A percentile compares a stretch with the other conserved stretches of the same genome.
These are phyloP conservation scores for Athene noctua DNA, from an alignment of 2,113 vertebrate genomes.

Conservation along the genomic window DNA sequence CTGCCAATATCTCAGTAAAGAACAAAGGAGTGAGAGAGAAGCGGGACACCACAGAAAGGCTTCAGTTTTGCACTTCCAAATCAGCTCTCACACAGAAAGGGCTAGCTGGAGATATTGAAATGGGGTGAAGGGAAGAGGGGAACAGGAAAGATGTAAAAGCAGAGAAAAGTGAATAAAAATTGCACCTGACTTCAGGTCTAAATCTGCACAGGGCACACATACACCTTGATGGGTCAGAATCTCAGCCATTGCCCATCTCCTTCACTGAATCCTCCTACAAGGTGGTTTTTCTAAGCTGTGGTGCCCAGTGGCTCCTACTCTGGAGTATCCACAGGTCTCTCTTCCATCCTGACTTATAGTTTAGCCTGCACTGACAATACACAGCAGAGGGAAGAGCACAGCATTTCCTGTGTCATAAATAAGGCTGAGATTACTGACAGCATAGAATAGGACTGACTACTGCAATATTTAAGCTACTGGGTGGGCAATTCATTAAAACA, in stretches of 20 bases:
- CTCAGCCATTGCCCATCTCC: neutral
- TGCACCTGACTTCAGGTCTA: neutral
- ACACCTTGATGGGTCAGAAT: neutral
- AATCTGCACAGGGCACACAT: neutral
- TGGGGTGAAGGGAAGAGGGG: neutral
- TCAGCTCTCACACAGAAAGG: neutral
- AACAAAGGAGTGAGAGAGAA: neutral
- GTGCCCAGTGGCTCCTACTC: neutral
- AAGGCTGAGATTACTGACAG: constrained; percentile 37
- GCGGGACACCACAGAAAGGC: neutral
- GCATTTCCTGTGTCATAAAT: constrained; percentile 34
- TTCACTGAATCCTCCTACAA: neutral
- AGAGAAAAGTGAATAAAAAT: neutral
- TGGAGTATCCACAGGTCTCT: neutral
- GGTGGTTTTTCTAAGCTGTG: neutral
- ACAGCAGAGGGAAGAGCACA: neutral
- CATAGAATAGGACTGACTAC: constrained; percentile 17
- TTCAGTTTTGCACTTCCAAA: neutral
- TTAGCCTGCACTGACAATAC: neutral
- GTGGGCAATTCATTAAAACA: constrained; percentile 73
- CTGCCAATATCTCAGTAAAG: neutral
- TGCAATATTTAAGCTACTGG: constrained; percentile 67
- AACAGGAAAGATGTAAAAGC: neutral
- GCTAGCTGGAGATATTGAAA: neutral
- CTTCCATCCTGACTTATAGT: neutral